Conservation (phyloP, 2,888 invertebrate species). For the Ceramica pisi region DNA sequence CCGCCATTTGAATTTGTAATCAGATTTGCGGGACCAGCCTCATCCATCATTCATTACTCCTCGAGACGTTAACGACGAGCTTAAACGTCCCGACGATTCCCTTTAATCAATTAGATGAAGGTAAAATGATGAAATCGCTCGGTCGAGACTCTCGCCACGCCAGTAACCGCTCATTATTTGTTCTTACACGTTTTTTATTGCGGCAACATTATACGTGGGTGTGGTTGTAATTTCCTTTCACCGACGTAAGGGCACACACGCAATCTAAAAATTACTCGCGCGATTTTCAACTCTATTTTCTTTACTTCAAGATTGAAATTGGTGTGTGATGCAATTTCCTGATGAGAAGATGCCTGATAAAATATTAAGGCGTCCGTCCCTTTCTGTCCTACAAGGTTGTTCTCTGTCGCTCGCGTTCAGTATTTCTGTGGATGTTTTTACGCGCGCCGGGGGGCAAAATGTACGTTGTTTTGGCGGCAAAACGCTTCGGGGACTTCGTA, state of each 20-base stretch:
- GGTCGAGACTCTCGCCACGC: conserved; percentile 82
- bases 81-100: conserved; percentile 76
- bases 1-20: conserved; percentile 85
- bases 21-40: conserved; percentile 80
- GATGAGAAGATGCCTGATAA: conserved; percentile 89
- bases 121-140: conserved; percentile 84
- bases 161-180: conserved; percentile 91
- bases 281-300: conserved; percentile 69
- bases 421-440: conserved; percentile 88
- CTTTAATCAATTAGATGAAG: conserved; percentile 88
- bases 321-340: conserved; percentile 65
- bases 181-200: conserved; percentile 91
- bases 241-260: conserved; percentile 91
- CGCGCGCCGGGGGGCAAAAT: conserved; percentile 90
- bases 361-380: conserved; percentile 89
- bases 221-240: conserved; percentile 91
- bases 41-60: conserved; percentile 87
- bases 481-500: conserved; percentile 90
- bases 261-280: conserved; percentile 74
- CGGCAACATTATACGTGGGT: conserved; percentile 91
- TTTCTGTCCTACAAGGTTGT: conserved; percentile 79
- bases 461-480: conserved; percentile 91
- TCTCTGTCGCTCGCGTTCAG: conserved; percentile 81
- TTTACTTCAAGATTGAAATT: conserved; percentile 63
- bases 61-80: conserved; percentile 64